Conservation (phyloP, 2,888 invertebrate species). For the Synanthedon myopaeformis region DNA sequence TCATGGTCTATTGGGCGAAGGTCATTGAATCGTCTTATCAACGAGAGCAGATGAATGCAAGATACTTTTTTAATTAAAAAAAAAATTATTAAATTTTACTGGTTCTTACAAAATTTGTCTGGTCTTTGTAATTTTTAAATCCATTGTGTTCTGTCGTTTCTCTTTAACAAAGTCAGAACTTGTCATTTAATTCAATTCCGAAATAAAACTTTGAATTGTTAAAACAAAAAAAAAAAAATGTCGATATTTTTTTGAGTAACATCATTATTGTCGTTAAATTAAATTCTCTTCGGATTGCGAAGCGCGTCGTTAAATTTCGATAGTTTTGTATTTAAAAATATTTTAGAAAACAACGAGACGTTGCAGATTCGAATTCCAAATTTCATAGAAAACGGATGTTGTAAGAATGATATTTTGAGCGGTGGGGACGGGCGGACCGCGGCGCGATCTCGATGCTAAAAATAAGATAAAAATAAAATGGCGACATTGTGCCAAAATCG, state of each 20-base stretch:
- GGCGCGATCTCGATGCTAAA: not conserved
- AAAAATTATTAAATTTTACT: no score
- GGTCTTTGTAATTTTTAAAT: no score
- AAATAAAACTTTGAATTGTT: no score
- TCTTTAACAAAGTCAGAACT: no score
- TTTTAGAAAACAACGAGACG: not conserved
- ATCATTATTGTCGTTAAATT: no score
- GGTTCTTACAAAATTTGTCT: no score
- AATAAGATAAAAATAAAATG: not conserved
- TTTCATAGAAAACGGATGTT: not conserved
- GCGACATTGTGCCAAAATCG: not conserved
- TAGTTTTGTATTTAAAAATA: not conserved
- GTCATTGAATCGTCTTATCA: conserved; percentile 3
- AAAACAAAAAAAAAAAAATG: no score
- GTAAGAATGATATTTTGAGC: not conserved
- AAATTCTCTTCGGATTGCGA: not conserved
- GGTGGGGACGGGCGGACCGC: not conserved
- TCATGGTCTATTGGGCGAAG: conserved; percentile 6
- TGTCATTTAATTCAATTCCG: no score
- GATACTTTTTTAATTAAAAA: no score
- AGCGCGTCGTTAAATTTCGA: not conserved
- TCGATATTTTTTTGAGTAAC: no score
- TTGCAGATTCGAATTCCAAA: not conserved
- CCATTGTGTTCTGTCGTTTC: no score
- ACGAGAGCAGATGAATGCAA: no score